Evolutionary conservation across 1,140 invertebrate species (phyloP), one percentile per base, ranked within the genome.

Genomic region (Ceratosolen fusciceps): DNA sequence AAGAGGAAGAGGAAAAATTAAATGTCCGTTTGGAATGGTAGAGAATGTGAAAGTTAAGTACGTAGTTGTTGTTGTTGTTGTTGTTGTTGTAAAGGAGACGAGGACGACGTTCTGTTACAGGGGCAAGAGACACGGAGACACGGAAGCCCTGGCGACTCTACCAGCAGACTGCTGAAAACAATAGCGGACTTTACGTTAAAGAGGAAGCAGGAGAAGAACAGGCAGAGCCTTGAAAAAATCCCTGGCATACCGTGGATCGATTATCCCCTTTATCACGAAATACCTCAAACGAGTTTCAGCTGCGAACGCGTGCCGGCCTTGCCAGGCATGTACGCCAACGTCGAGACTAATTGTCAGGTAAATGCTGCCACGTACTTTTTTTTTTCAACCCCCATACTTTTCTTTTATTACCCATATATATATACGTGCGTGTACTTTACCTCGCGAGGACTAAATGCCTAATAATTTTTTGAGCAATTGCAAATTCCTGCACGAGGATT

Each of bases 311-410:
- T 96, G 58, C 95, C 95, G 2, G 92, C 93, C 21, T 91, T 93
- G 72, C 95, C 95, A 60, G 96, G 96, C 80, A 96, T 96, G 93
- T 97, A 96, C 85, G 96, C 96, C 16, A 96, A 96, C 84, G 93
- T 96, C 0, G 95, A 96, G 89, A 96, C 95, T 77, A 95, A 95
- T 72, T 96, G 95, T 84, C 96, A 97, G 92, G 94, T 95, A 89
- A 86, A n/a, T n/a, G n/a, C n/a, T n/a, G n/a, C n/a, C n/a, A n/a
- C n/a, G n/a, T n/a, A n/a, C n/a, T n/a, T n/a, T n/a, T n/a, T n/a
- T n/a, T n/a, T n/a, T n/a, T n/a, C n/a, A n/a, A n/a, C n/a, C n/a
- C n/a, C n/a, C n/a, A n/a, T n/a, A n/a, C n/a, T n/a, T n/a, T n/a
- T n/a, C n/a, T n/a, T n/a, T n/a, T n/a, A n/a, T n/a, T n/a, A n/a